These are phyloP conservation scores for Stigmatopora nigra DNA, from an alignment of 2,113 vertebrate genomes.

Conservation along the genomic window DNA sequence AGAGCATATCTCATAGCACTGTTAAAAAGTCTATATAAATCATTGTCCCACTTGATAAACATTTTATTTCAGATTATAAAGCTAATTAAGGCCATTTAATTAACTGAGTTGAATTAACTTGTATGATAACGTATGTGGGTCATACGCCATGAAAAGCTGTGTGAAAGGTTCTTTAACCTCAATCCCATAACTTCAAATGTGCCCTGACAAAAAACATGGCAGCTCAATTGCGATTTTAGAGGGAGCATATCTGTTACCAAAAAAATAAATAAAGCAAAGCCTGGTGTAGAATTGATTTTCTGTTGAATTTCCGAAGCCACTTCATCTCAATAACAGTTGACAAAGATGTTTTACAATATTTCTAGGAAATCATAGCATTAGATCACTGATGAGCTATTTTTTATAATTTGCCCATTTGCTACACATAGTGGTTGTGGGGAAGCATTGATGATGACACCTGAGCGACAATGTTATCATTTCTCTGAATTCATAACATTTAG, in stretches of 20 bases:
- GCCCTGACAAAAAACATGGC: too few relatives aligned
- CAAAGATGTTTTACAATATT: background rate
- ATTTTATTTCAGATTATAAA: too few relatives aligned
- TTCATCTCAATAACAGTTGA: background rate
- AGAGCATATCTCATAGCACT: conserved; percentile 28
- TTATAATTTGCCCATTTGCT: background rate
- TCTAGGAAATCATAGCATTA: background rate
- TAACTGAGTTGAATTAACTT: too few relatives aligned
- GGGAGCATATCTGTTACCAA: background rate
- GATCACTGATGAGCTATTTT: background rate
- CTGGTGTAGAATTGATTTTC: background rate
- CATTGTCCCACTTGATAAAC: too few relatives aligned
- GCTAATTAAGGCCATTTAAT: too few relatives aligned
- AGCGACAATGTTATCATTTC: background rate
- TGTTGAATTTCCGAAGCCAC: background rate
- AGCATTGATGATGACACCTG: background rate
- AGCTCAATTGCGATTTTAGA: background rate
- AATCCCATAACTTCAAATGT: too few relatives aligned
- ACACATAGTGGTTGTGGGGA: background rate
- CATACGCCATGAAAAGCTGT: too few relatives aligned
- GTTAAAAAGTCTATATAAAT: background rate
- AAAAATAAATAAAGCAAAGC: background rate
- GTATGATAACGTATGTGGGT: too few relatives aligned
- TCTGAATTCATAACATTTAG: background rate
- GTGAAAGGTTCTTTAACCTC: too few relatives aligned